Evolutionary conservation across 1,140 invertebrate species (phyloP), one percentile per base, ranked within the genome.

Genomic region (Hermetia illucens): DNA sequence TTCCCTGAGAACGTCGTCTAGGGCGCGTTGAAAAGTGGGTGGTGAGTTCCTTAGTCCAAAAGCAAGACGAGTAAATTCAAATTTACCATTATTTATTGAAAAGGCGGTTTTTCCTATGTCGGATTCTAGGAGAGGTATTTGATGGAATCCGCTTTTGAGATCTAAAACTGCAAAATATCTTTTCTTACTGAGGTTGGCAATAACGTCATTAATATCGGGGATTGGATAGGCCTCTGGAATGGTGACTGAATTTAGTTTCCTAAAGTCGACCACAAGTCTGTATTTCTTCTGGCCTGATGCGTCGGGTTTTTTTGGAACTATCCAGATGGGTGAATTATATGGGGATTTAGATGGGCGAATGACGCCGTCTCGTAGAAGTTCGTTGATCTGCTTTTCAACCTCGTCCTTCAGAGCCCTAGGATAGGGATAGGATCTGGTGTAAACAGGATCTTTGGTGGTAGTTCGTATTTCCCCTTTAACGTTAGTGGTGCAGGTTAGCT

Each of bases 141-240:
- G 69, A 46, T 64, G 64, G 43, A 64, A 72, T 4, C 69, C 70
- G 17, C 44, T 49, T 3, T 47, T 49, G 5, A 67, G 41, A 52
- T 72, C 65, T 15, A 70, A 32, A 3, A 56, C 53, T 4, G 55
- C 46, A 39, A 68, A 70, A 41, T 53, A 63, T 38, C 44, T 52
- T 5, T 44, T 40, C 4, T 49, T 52, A 4, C 52, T 51, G 25
- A 71, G 40, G 21, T 49, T 49, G 35, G 64, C 54, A 29, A 74
- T 46, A 13, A 55, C 49, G 15, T 64, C 59, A 13, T 52, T 54
- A 10, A 70, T 68, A 9, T 61, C 51, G 4, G 69, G 68, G 6
- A 74, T 44, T 4, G 68, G 69, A 48, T 55, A 69, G n/a, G 41
- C 36, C 40, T 71, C 66, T 8, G 50, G 35, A n/a, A 56, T 45